These are phyloP conservation scores for Meriones unguiculatus DNA, from an alignment of 2,113 vertebrate species.

Conservation along the genomic window DNA sequence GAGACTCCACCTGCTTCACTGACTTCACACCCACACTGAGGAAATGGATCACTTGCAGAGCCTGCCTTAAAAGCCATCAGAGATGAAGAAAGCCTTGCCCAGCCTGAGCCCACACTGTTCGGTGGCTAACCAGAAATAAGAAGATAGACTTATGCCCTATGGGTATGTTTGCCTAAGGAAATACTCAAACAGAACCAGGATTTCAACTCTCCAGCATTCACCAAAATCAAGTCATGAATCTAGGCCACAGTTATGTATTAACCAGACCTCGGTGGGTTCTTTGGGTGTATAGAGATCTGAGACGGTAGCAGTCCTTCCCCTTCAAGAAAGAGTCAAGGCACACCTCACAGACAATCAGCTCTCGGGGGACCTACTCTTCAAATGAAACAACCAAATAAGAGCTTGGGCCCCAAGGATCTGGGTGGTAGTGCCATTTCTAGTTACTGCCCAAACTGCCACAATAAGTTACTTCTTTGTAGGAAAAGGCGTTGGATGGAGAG, in stretches of 20 bases:
- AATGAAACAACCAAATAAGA: neutral
- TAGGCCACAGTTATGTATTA: neutral
- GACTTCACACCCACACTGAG: neutral
- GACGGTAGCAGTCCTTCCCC: neutral
- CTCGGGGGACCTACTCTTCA: neutral
- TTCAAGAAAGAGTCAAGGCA: constrained; percentile 31
- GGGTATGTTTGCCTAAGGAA: neutral
- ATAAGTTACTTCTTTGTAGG: constrained; percentile 10
- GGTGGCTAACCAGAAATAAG: neutral
- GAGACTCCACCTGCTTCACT: constrained; percentile 24
- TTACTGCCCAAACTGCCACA: neutral
- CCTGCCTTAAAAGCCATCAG: constrained; percentile 15
- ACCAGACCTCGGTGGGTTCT: neutral
- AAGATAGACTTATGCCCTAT: neutral
- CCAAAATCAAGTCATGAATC: constrained; percentile 37
- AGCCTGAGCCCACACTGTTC: neutral
- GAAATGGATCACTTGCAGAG: neutral
- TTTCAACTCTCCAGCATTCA: neutral
- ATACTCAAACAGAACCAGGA: neutral
- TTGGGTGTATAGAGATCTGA: neutral
- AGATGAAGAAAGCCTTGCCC: neutral
- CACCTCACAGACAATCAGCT: neutral
- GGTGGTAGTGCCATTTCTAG: neutral
- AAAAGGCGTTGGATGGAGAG: neutral
- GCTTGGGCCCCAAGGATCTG: neutral